Conservation (phyloP, 2,113 vertebrate genomes). For the Desmodus rotundus region DNA sequence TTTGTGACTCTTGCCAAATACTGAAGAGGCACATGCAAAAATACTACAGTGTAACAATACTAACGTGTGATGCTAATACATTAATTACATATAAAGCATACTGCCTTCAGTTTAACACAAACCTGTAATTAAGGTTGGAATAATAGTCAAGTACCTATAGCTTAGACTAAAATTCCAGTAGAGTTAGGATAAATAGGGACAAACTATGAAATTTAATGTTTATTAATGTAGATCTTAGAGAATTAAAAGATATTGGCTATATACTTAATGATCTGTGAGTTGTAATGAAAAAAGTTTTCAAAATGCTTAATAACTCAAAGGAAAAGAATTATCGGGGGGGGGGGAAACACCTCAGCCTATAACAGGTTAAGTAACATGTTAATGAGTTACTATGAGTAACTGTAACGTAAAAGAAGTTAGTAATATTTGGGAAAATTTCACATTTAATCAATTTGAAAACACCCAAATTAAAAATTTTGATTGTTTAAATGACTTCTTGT, state of each 20-base stretch:
- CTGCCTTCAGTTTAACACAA: not conserved
- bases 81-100: not conserved
- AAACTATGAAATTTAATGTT: conserved; percentile 3
- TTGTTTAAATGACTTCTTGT: conserved; percentile 2
- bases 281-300: conserved; percentile 26
- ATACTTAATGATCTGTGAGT: conserved; percentile 10
- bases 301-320: conserved; percentile 37
- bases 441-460: conserved; percentile 4
- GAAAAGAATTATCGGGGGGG: conserved; percentile 30
- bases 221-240: not conserved
- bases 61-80: not conserved
- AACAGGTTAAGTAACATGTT: not conserved
- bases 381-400: not conserved
- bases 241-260: not conserved
- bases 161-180: conserved; percentile 34
- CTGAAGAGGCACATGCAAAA: not conserved
- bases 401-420: conserved; percentile 6
- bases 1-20: not conserved
- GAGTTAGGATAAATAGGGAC: conserved; percentile 12
- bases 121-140: not conserved
- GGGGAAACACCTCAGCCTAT: not conserved
- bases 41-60: not conserved
- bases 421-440: conserved; percentile 15
- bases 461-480: not conserved
- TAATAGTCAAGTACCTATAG: not conserved